Evolutionary conservation across 2,888 invertebrate genomes (phyloP), one percentile per base, ranked within the genome.

Genomic region (Zaprionus lineosus): DNA sequence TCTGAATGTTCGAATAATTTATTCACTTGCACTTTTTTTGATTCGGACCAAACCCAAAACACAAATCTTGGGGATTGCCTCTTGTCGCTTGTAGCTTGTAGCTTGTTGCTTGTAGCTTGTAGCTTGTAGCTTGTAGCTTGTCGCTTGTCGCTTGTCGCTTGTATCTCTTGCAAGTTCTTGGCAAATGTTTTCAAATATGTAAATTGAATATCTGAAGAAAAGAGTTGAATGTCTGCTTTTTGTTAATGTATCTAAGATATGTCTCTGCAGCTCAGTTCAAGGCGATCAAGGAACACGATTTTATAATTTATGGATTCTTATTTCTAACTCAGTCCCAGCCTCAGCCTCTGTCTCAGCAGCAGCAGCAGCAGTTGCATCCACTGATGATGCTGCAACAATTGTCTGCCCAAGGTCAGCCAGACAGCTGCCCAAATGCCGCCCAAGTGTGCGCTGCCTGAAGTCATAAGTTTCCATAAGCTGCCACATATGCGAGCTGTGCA

Each of bases 271-370:
- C 33, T 51, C 21, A 52, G 62, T 68, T 68, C 83, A 81, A 81
- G 81, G 84, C 61, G 63, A 70, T 63, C 81, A 21, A 66, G 65
- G 63, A 72, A 55, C 48, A 16, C 39, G 39, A 31, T 57, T 39
- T 47, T 56, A 55, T 44, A 56, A 61, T 55, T 73, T 58, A 57
- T 76, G 59, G 33, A 59, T 43, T 47, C 24, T 52, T 6, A n/a
- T n/a, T n/a, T n/a, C n/a, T n/a, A n/a, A n/a, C n/a, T n/a, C n/a
- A n/a, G n/a, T n/a, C n/a, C n/a, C n/a, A n/a, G n/a, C n/a, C n/a
- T n/a, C n/a, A n/a, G n/a, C n/a, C n/a, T 4, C 7, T 26, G 31
- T 28, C 28, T 41, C 21, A 43, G 16, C 43, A 24, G 28, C 24
- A 14, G 43, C 41, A 31, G 26, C 39, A 34, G 34, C 50, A 52